Conservation (phyloP, 1,140 invertebrate species). For the Probaryconus sp. region DNA sequence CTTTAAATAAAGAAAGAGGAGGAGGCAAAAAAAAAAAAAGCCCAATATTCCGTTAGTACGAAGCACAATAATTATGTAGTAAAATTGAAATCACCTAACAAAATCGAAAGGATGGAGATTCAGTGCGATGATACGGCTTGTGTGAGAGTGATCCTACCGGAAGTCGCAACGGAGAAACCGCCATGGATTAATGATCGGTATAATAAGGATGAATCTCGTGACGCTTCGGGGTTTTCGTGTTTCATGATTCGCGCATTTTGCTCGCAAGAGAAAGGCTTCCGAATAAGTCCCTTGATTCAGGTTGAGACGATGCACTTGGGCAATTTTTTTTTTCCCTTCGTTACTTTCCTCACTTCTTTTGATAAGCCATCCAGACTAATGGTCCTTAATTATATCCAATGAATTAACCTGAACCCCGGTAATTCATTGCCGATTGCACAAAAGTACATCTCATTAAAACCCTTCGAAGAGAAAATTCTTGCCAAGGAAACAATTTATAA, state of each 20-base stretch:
- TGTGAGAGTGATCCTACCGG: slow-evolving; percentile 60
- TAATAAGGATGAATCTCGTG: slow-evolving; percentile 63
- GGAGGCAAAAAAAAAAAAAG: slow-evolving; percentile 18
- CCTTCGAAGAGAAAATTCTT: too few species aligned
- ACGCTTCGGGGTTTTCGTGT: slow-evolving; percentile 60
- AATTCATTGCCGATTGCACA: slow-evolving; percentile 4
- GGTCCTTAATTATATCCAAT: slow-evolving; percentile 8
- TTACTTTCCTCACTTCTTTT: slow-evolving; percentile 25
- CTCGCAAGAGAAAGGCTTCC: slow-evolving; percentile 52
- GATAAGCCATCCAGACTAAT: slow-evolving; percentile 12
- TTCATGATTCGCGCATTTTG: slow-evolving; percentile 51
- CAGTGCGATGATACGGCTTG: slow-evolving; percentile 38
- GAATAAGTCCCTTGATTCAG: slow-evolving; percentile 42
- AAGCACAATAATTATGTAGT: slow-evolving; percentile 56
- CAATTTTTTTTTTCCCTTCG: slow-evolving; percentile 19
- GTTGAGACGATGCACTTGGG: slow-evolving; percentile 32
- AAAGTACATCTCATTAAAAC: too few species aligned
- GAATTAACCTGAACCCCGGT: slow-evolving; percentile 26
- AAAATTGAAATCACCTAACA: slow-evolving; percentile 59
- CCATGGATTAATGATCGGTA: slow-evolving; percentile 57
- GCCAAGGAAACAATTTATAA: too few species aligned
- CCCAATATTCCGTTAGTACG: slow-evolving; percentile 33
- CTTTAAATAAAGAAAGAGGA: slow-evolving; percentile 3
- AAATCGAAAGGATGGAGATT: slow-evolving; percentile 59
- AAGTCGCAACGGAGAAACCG: slow-evolving; percentile 57